Evolutionary conservation across 2,113 vertebrate genomes (phyloP), one percentile per base, ranked within the genome.

Genomic region (Protobothrops flavoviridis): DNA sequence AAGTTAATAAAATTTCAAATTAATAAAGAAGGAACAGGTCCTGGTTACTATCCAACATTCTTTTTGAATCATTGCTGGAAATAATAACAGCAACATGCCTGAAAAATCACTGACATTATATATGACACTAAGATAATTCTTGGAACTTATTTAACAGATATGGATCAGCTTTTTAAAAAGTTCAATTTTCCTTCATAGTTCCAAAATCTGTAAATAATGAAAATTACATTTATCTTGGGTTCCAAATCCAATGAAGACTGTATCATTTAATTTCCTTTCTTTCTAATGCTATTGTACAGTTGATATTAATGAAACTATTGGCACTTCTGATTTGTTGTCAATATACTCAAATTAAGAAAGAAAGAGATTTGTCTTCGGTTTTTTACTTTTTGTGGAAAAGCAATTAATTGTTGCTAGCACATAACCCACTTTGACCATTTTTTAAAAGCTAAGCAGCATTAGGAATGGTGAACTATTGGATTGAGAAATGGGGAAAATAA

Each of bases 211-310:
- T 3, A 0, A 0, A n/a, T 95, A 85, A 48, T 89, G 7, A 0
- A 12, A 4, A 50, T n/a, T 3, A 17, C 61, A 39, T 93, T 94
- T 89, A 91, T 29, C 20, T 21, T 59, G 5, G 89, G 29, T 15
- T 12, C 57, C 29, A 85, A 20, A 92, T 86, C 13, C 69, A 61
- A 50, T 94, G 87, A 93, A 74, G 52, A 87, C 21, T 29, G 1
- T 92, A 91, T 87, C 0, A 64, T 93, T 93, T 90, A 81, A 90
- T 93, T 94, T 86, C 52, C 52, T 29, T 24, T 89, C 86, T 50
- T 26, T 85, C 91, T 90, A 52, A 81, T 45, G 20, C 43, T 48
- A 2, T 20, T 23, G 4, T 91, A 17, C 93, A 88, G 53, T 10
- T 91, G 87, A 64, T 92, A 15, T 45, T 86, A 86, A 81, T 74